phyloP scores from a whole-genome alignment of 2,888 invertebrate genomes.

The Nebria salina region DNA sequence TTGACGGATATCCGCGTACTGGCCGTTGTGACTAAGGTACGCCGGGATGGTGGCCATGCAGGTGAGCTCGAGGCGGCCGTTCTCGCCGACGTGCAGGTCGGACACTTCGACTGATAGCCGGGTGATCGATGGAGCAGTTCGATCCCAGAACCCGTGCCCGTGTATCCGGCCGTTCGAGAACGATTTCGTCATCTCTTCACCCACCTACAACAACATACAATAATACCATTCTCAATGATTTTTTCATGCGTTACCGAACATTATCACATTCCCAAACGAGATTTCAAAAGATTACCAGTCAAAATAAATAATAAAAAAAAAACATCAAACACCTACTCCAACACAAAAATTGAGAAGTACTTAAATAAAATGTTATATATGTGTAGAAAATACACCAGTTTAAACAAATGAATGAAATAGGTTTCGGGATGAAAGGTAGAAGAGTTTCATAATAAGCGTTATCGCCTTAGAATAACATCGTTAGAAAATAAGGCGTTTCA shows the following conservation, averaged over 20 bases:
- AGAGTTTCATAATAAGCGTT: neutral
- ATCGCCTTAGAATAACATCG: neutral
- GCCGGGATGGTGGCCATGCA: constrained; percentile 83
- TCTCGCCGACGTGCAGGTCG: constrained; percentile 74
- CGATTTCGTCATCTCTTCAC: constrained; percentile 60
- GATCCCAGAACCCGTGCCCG: constrained; percentile 64
- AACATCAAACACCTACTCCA: too few relatives aligned
- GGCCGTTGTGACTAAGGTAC: constrained; percentile 74
- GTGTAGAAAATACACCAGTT: too few relatives aligned
- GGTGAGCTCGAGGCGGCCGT: constrained; percentile 76
- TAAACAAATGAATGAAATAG: neutral
- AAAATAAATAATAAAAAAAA: too few relatives aligned
- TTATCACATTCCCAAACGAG: neutral
- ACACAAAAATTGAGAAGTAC: too few relatives aligned
- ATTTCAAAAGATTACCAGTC: neutral
- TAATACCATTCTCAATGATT: neutral
- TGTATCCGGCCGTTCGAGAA: constrained; percentile 65
- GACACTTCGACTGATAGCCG: constrained; percentile 79
- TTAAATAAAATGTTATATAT: too few relatives aligned
- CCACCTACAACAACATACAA: constrained; percentile 56
- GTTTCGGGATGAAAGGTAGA: neutral
- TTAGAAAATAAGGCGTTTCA: neutral
- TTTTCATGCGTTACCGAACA: neutral
- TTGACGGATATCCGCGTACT: constrained; percentile 78
- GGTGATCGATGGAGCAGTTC: constrained; percentile 68